Evolutionary conservation across 2,888 invertebrate species (phyloP).

Genomic region (Agrotis ipsilon): DNA sequence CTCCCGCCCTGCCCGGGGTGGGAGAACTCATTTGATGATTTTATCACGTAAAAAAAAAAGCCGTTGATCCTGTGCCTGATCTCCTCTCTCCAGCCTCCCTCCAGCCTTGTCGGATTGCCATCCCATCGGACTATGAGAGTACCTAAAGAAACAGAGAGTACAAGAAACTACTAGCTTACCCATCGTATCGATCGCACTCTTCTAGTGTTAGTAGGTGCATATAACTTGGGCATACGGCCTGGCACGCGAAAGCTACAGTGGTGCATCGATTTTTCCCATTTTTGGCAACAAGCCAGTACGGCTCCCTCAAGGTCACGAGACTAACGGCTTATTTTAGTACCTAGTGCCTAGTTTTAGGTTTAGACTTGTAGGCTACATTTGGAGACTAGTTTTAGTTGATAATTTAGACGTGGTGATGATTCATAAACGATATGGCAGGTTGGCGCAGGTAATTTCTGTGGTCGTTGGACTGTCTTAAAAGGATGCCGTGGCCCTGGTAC

Average conservation of each 20-base stretch:
- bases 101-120: too few species aligned
- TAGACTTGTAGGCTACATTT: conserved; percentile 5
- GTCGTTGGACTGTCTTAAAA: too few species aligned
- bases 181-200: conserved; percentile 17
- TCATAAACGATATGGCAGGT: too few species aligned
- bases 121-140: neutral
- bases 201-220: conserved; percentile 29
- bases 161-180: too few species aligned
- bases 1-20: too few species aligned
- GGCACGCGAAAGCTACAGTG: conserved; percentile 55
- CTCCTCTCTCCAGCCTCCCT: too few species aligned
- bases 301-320: conserved; percentile 52
- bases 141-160: neutral
- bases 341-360: conserved; percentile 32
- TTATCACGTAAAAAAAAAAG: too few species aligned
- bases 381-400: neutral
- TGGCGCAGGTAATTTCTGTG: too few species aligned
- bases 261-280: conserved; percentile 65
- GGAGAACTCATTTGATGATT: too few species aligned
- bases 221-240: conserved; percentile 12
- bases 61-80: neutral
- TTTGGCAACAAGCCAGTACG: conserved; percentile 61
- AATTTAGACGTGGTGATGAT: neutral
- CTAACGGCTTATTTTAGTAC: conserved; percentile 34
- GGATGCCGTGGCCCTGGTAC: too few species aligned